A percentile compares a stretch with the other conserved stretches of the same genome.
These are phyloP conservation scores for Barnardius zonarius DNA, from an alignment of 2,113 vertebrate genomes.

Conservation along the genomic window DNA sequence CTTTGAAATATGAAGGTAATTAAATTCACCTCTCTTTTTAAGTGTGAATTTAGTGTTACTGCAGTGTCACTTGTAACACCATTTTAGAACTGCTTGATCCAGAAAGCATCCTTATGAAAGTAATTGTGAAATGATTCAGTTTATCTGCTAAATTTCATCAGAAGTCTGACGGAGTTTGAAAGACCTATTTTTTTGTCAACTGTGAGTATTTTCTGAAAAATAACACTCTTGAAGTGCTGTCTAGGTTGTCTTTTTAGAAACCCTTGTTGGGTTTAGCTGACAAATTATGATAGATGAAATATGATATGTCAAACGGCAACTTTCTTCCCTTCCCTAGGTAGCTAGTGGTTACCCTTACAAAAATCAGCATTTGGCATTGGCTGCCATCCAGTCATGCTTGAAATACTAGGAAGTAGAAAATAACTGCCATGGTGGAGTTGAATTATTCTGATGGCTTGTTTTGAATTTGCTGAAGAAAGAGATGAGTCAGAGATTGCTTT, in stretches of 20 bases:
- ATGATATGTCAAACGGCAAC: background rate
- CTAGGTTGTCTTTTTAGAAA: conserved; percentile 39
- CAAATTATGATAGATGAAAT: conserved; percentile 57
- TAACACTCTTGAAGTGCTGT: background rate
- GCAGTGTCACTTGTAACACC: background rate
- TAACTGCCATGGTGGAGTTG: background rate
- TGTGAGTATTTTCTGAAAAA: background rate
- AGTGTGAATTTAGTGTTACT: background rate
- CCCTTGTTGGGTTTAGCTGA: conserved; percentile 17
- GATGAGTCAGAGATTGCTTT: conserved; percentile 63
- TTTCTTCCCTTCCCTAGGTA: conserved; percentile 30
- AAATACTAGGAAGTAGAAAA: conserved; percentile 41
- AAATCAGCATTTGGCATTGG: conserved; percentile 46
- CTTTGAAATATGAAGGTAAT: background rate
- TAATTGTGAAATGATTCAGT: background rate
- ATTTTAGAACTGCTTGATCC: background rate
- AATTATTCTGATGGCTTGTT: conserved; percentile 56
- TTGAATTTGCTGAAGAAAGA: conserved; percentile 49
- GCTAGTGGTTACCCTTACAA: conserved; percentile 17
- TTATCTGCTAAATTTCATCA: background rate
- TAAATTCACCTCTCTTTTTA: background rate
- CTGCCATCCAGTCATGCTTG: conserved; percentile 26
- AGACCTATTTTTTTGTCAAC: background rate
- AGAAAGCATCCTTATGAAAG: background rate
- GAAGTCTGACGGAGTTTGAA: background rate